Conservation (phyloP, 2,797 vertebrate species). For the Melanitta fusca region DNA sequence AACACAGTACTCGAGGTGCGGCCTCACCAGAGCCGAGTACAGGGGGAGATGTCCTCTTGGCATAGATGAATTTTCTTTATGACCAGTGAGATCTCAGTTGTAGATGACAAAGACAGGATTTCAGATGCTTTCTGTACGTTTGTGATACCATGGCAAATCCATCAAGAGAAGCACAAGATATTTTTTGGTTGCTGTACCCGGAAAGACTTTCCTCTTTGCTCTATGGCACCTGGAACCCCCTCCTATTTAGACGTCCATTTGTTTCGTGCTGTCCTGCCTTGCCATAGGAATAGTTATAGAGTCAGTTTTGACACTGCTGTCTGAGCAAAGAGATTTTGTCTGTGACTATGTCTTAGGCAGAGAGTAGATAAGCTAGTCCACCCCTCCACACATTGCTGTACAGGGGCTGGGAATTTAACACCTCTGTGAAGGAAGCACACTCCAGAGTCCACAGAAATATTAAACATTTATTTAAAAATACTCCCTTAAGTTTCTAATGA, state of each 20-base stretch:
- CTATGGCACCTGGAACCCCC: background rate
- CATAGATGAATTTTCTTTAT: background rate
- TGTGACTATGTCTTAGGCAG: background rate
- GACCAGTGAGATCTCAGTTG: background rate
- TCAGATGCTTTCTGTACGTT: background rate
- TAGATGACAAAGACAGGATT: background rate
- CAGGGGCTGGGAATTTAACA: background rate
- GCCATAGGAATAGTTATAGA: background rate
- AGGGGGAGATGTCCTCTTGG: too few relatives aligned
- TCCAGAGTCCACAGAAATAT: background rate
- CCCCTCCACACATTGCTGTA: background rate
- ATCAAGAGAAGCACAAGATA: background rate
- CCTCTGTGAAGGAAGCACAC: background rate
- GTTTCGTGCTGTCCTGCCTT: background rate
- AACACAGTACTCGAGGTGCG: too few relatives aligned
- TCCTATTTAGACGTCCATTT: background rate
- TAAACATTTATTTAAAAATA: constrained; percentile 12
- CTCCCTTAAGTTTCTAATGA: background rate
- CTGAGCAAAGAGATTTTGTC: background rate
- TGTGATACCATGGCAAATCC: background rate
- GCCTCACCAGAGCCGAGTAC: too few relatives aligned
- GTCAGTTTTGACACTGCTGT: background rate
- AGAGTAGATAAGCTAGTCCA: background rate
- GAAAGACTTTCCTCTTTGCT: background rate
- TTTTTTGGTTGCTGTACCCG: background rate